phyloP scores from a whole-genome alignment of 2,888 invertebrate species.

The Drosophila eohydei region DNA sequence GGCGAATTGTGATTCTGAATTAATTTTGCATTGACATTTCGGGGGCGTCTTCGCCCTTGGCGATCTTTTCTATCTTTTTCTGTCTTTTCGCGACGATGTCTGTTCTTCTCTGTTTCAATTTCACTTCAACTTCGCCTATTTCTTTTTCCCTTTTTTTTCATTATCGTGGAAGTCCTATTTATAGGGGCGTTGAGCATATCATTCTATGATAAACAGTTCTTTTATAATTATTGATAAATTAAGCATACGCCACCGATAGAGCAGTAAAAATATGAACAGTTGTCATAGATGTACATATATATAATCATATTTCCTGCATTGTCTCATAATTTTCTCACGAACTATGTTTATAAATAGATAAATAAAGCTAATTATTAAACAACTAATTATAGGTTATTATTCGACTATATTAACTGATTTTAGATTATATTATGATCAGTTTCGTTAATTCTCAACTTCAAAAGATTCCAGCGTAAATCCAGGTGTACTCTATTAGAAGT shows the following conservation, averaged over 20 bases:
- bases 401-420: background rate
- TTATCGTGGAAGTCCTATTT: constrained; percentile 52
- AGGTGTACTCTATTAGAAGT: background rate
- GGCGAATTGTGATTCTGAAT: constrained; percentile 52
- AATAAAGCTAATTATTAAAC: background rate
- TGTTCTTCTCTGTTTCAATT: background rate
- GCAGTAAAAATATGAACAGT: background rate
- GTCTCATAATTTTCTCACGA: background rate
- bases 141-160: background rate
- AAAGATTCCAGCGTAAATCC: background rate
- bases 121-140: background rate
- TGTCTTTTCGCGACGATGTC: background rate
- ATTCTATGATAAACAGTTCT: constrained; percentile 46
- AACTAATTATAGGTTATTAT: background rate
- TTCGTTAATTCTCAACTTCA: background rate
- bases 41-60: constrained; percentile 21
- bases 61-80: constrained; percentile 4
- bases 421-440: background rate
- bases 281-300: background rate
- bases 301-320: too few relatives aligned
- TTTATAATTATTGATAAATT: constrained; percentile 49
- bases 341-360: background rate
- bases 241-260: constrained; percentile 20
- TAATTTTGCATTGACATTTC: constrained; percentile 58
- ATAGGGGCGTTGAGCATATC: constrained; percentile 56